phyloP scores from a whole-genome alignment of 2,797 vertebrate genomes.

The Pseudomugil tenellus region DNA sequence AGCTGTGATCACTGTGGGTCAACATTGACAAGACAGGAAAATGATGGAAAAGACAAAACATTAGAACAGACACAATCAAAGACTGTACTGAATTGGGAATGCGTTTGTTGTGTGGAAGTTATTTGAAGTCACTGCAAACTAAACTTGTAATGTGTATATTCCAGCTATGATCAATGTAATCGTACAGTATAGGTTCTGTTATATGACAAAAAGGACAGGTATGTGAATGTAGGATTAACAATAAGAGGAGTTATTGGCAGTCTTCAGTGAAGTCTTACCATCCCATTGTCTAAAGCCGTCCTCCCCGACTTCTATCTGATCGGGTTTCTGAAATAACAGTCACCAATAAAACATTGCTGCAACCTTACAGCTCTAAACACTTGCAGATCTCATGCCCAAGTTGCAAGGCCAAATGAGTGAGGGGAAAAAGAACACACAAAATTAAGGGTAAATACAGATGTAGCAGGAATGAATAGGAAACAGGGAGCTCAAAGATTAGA shows the following conservation, averaged over 20 bases:
- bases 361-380: slow-evolving; percentile 79
- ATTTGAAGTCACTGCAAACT: slow-evolving; percentile 1
- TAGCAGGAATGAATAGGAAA: background rate
- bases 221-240: slow-evolving; percentile 31
- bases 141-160: slow-evolving; percentile 2
- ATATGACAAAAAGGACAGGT: slow-evolving; percentile 3
- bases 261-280: slow-evolving; percentile 87
- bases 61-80: slow-evolving; percentile 34
- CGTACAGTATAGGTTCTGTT: slow-evolving; percentile 16
- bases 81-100: slow-evolving; percentile 17
- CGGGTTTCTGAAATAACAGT: slow-evolving; percentile 99
- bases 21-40: slow-evolving; percentile 15
- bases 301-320: slow-evolving; percentile 97
- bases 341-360: slow-evolving; percentile 93
- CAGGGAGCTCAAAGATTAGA: background rate
- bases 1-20: slow-evolving; percentile 86
- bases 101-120: slow-evolving; percentile 23
- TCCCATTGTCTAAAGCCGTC: slow-evolving; percentile 99
- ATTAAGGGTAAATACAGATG: no score
- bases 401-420: background rate
- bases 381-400: slow-evolving; percentile 67
- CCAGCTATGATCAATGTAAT: background rate
- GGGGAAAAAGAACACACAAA: no score
- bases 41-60: background rate
- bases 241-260: slow-evolving; percentile 60